Evolutionary conservation across 2,888 invertebrate species (phyloP).

Genomic region (Amphipyra tragopoginis): DNA sequence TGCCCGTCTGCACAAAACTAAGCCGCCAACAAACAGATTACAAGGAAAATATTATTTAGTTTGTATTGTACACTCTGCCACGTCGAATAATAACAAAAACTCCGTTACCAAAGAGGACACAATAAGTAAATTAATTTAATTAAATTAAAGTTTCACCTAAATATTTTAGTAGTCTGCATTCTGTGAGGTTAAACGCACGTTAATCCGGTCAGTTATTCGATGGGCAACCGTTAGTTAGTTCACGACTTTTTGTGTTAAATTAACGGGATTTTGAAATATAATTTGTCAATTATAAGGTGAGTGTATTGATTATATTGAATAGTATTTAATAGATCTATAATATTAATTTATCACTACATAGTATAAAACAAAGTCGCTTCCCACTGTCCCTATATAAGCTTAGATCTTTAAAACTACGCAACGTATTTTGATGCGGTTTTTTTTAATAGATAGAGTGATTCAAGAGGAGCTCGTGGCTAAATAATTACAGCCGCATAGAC

Average conservation of each 20-base stretch:
- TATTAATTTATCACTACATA: too few species aligned
- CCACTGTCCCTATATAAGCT: too few species aligned
- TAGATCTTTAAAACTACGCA: too few species aligned
- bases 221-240: slow-evolving; percentile 33
- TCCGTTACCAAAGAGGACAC: neutral
- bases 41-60: slow-evolving; percentile 23
- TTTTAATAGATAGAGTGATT: too few species aligned
- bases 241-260: slow-evolving; percentile 7
- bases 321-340: too few species aligned
- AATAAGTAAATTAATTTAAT: neutral
- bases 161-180: neutral
- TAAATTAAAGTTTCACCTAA: neutral
- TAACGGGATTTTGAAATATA: slow-evolving; percentile 9
- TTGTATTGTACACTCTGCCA: slow-evolving; percentile 13
- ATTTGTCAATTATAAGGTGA: neutral
- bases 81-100: neutral
- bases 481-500: too few species aligned
- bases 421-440: too few species aligned
- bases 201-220: slow-evolving; percentile 15
- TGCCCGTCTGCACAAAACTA: slow-evolving; percentile 19
- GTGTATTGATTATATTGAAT: too few species aligned
- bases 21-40: slow-evolving; percentile 15
- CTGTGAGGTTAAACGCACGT: slow-evolving; percentile 6
- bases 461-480: too few species aligned
- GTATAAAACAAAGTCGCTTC: too few species aligned